A percentile compares a stretch with the other conserved stretches of the same genome.
phyloP scores from a whole-genome alignment of 2,888 invertebrate genomes.

The Malacosoma neustria region DNA sequence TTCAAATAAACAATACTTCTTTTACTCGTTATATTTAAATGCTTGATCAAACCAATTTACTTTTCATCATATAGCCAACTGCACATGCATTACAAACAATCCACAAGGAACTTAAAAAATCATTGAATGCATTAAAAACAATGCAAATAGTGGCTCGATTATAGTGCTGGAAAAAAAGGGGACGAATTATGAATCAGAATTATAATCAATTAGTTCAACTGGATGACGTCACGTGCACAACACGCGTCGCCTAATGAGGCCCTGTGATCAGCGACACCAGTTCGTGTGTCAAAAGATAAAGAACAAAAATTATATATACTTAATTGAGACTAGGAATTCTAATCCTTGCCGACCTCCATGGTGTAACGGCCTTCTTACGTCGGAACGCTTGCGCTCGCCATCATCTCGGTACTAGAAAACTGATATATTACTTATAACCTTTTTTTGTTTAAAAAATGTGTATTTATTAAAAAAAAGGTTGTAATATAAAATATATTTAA shows the following conservation, averaged over 20 bases:
- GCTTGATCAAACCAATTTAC: no score
- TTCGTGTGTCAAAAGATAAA: not conserved
- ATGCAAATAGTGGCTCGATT: not conserved
- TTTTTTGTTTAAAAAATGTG: no score
- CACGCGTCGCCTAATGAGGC: conserved; percentile 52
- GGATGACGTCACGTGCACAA: conserved; percentile 36
- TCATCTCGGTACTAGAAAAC: no score
- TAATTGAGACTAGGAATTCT: not conserved
- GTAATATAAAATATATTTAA: no score
- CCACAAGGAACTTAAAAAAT: not conserved
- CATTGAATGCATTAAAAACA: not conserved
- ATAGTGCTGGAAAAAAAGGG: conserved; percentile 8
- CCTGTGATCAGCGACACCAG: conserved; percentile 24
- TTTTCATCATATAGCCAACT: no score
- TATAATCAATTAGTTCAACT: conserved; percentile 54
- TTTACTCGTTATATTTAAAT: no score
- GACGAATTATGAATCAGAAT: conserved; percentile 34
- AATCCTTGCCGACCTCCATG: no score
- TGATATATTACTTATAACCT: no score
- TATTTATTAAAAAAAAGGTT: no score
- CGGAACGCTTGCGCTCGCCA: no score
- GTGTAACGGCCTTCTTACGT: no score
- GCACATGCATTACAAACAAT: not conserved
- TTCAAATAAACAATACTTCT: no score
- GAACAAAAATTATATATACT: not conserved